These are phyloP conservation scores for Sebastes diploproa DNA, from an alignment of 2,797 vertebrate species.

Conservation along the genomic window DNA sequence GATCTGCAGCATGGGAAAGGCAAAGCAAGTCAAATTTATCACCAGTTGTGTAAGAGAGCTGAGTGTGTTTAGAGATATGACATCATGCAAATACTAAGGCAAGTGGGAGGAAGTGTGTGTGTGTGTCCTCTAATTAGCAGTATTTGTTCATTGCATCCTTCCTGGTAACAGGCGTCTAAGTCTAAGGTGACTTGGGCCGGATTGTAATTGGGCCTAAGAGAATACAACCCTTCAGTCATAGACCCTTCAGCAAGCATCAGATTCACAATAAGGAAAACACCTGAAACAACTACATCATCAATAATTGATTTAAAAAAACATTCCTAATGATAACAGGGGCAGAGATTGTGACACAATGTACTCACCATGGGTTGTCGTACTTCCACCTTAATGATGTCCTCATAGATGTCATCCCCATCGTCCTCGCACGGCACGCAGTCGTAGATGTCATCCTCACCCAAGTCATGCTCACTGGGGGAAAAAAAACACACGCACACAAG, in stretches of 20 bases:
- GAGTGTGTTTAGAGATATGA: slow-evolving; percentile 5
- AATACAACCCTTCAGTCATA: background rate
- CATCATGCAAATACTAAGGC: slow-evolving; percentile 10
- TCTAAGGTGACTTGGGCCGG: background rate
- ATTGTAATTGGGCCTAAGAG: too few species aligned
- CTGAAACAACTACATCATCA: background rate
- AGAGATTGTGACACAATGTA: background rate
- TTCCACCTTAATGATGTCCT: slow-evolving; percentile 99
- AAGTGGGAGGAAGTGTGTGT: background rate
- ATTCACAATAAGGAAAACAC: background rate
- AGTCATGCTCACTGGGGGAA: slow-evolving; percentile 90
- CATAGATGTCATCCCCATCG: slow-evolving; percentile 96
- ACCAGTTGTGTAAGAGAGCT: slow-evolving; percentile 19
- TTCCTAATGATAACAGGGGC: background rate
- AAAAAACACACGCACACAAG: background rate
- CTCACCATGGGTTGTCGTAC: slow-evolving; percentile 98
- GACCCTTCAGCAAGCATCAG: background rate
- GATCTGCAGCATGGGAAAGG: slow-evolving; percentile 92
- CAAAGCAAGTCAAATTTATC: slow-evolving; percentile 71
- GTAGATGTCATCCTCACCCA: slow-evolving; percentile 97
- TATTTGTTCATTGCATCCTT: background rate
- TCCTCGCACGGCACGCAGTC: slow-evolving; percentile 98
- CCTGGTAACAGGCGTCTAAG: background rate
- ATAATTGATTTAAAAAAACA: background rate
- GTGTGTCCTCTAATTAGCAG: background rate